Evolutionary conservation across 2,113 vertebrate species (phyloP), one percentile per base, ranked within the genome.

Genomic region (Madoqua kirkii): DNA sequence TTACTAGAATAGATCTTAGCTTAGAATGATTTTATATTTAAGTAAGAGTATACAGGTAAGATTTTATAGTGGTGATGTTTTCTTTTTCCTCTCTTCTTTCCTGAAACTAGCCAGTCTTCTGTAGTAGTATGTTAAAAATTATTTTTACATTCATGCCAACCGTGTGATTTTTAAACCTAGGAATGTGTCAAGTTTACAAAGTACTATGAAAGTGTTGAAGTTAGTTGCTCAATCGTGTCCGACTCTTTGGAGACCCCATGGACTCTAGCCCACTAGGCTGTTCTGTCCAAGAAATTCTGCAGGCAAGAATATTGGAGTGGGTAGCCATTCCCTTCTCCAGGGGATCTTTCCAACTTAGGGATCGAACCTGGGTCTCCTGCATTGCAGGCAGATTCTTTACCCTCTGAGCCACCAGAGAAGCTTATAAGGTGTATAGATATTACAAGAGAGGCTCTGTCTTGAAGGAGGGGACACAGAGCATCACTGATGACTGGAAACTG

Each of bases 21-120:
- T 87, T 89, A 93, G 76, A 76, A 62, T 89, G 67, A 64, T 48
- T 96, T 54, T 91, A 19, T 33, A 76, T 95, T 95, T 94, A 60
- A 86, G 90, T 36, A 13, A 40, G 13, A 71, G 5, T 71, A 40
- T 62, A 81, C 12, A 94, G 29, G 60, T 60, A 50, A 82, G 45
- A 71, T 93, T 93, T 74, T 79, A 7, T 87, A 31, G 8, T 67
- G 12, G 12, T 83, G 5, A 12, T 40, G 11, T 40, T 36, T 91
- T 89, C 40, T 83, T 7, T 91, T 95, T 57, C 31, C 10, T 23
- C 17, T 82, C 15, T 45, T 85, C 84, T 89, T 60, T 95, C 19
- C 88, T 93, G 50, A 92, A 52, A 43, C n/a, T 88, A 57, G 45
- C 19, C 7, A 55, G 33, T 71, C 21, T 62, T 71, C 17, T 74